Percentiles rank a stretch among this genome's conserved stretches.
Evolutionary conservation across 2,113 vertebrate species (phyloP).

Genomic region (Brevimyrus niger): DNA sequence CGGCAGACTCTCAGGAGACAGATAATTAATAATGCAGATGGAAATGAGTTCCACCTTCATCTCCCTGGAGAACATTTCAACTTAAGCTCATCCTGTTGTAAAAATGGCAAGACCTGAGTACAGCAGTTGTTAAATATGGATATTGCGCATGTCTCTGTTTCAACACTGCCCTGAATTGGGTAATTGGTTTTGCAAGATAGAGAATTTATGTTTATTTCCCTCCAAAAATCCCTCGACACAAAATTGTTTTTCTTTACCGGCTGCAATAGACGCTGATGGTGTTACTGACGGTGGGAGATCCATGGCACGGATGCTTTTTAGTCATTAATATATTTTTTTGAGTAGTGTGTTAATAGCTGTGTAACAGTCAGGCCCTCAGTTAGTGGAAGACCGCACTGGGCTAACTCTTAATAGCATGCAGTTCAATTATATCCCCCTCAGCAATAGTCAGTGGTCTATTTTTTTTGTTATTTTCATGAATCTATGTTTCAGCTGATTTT

Average conservation of each 20-base stretch:
- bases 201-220: not conserved
- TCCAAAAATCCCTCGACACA: not conserved
- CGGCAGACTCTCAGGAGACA: not conserved
- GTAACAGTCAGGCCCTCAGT: not conserved
- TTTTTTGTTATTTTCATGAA: not conserved
- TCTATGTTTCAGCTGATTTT: conserved; percentile 6
- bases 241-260: not conserved
- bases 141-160: not conserved
- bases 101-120: not conserved
- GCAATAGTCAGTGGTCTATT: not conserved
- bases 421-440: not conserved
- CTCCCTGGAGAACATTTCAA: not conserved
- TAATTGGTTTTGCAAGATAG: not conserved
- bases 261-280: not conserved
- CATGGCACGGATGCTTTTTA: not conserved
- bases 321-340: not conserved
- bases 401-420: not conserved
- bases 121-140: not conserved
- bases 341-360: not conserved
- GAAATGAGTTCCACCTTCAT: not conserved
- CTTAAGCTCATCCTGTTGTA: not conserved
- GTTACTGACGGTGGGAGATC: not conserved
- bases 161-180: not conserved
- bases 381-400: not conserved
- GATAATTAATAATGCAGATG: not conserved